phyloP scores from a whole-genome alignment of 2,888 invertebrate species.

The Apamea epomidion region DNA sequence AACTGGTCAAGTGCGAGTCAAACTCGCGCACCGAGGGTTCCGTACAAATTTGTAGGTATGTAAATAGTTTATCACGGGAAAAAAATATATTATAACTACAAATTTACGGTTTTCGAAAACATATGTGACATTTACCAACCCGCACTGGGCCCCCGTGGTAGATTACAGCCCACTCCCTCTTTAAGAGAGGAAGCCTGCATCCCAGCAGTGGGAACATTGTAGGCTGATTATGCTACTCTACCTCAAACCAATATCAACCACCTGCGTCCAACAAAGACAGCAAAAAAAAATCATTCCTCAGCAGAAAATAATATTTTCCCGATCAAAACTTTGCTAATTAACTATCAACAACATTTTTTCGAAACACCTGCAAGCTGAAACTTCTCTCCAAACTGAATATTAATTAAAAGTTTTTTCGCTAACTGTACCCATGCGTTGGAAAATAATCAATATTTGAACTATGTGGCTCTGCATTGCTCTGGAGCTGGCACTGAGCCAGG shows the following conservation, averaged over 20 bases:
- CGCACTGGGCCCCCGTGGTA: no score
- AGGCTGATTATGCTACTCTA: not conserved
- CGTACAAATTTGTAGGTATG: no score
- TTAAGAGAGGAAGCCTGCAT: no score
- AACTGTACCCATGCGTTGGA: conserved; percentile 43
- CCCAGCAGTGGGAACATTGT: no score
- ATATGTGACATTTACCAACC: no score
- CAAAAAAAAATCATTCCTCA: not conserved
- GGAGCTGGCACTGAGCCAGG: conserved; percentile 45
- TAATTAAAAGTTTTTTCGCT: conserved; percentile 65
- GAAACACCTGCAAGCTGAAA: conserved; percentile 53
- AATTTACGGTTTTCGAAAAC: no score
- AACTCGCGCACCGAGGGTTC: no score
- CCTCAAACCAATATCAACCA: not conserved
- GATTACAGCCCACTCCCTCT: no score
- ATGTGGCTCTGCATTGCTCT: conserved; percentile 5
- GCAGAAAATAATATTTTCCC: conserved; percentile 21
- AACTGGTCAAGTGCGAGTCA: no score
- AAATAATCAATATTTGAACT: conserved; percentile 58
- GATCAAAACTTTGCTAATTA: conserved; percentile 60
- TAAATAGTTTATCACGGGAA: no score
- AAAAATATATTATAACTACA: no score
- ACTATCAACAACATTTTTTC: conserved; percentile 45
- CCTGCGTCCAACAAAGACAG: not conserved
- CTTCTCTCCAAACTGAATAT: conserved; percentile 46